phyloP scores from a whole-genome alignment of 2,888 invertebrate species.

The Cerastis rubricosa region DNA sequence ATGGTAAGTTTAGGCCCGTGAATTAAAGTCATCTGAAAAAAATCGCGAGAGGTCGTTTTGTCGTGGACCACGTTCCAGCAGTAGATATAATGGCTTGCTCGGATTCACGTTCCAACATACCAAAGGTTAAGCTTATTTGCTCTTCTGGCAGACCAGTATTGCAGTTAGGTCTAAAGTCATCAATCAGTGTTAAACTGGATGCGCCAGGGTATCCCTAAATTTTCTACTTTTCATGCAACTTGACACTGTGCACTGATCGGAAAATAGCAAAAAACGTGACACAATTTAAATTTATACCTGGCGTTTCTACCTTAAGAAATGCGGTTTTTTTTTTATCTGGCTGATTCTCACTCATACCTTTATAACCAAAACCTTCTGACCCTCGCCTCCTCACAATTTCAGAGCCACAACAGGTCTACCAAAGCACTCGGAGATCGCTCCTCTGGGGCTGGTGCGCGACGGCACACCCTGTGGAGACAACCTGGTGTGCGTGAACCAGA shows the following conservation, averaged over 20 bases:
- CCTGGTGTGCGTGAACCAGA: slow-evolving; percentile 98
- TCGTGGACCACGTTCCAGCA: too few species aligned
- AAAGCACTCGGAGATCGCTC: slow-evolving; percentile 92
- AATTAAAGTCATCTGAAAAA: too few species aligned
- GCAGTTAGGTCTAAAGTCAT: neutral
- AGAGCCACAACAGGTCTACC: slow-evolving; percentile 94
- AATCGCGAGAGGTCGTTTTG: too few species aligned
- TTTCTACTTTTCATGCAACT: too few species aligned
- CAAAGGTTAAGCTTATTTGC: neutral
- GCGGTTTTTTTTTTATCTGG: neutral
- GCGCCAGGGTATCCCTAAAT: too few species aligned
- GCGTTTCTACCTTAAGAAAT: neutral
- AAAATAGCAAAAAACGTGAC: too few species aligned
- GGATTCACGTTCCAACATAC: too few species aligned
- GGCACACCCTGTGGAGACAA: slow-evolving; percentile 98
- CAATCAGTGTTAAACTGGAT: neutral
- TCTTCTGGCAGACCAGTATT: neutral
- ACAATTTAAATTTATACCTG: too few species aligned
- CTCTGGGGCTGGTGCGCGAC: slow-evolving; percentile 97
- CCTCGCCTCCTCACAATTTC: slow-evolving; percentile 66
- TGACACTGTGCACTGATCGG: too few species aligned
- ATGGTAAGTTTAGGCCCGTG: too few species aligned
- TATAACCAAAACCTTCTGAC: neutral
- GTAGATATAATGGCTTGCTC: too few species aligned
- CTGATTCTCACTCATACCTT: neutral